Evolutionary conservation across 2,797 vertebrate genomes (phyloP).

Genomic region (Numenius phaeopus): DNA sequence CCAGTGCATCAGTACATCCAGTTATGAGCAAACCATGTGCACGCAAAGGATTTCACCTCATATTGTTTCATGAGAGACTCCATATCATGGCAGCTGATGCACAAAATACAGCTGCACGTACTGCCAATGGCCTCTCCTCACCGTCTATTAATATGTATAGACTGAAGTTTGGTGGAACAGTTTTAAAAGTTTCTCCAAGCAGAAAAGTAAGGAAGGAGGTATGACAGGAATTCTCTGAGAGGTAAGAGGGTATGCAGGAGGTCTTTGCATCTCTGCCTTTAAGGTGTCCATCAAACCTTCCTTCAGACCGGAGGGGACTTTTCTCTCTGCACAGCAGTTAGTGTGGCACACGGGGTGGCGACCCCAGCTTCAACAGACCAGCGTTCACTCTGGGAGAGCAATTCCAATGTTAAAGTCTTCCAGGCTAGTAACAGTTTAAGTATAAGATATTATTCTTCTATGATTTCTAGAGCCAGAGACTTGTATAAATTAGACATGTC

Average conservation of each 20-base stretch:
- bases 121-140: not conserved
- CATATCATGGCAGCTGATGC: not conserved
- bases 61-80: not conserved
- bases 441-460: not conserved
- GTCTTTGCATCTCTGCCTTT: not conserved
- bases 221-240: not conserved
- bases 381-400: not conserved
- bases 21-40: not conserved
- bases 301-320: not conserved
- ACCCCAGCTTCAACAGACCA: not conserved
- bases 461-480: conserved; percentile 36
- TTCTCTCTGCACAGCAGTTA: not conserved
- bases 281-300: not conserved
- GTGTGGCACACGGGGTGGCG: rapidly evolving
- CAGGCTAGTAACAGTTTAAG: not conserved
- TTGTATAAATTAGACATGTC: conserved; percentile 49
- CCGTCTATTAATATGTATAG: not conserved
- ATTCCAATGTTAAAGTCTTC: not conserved
- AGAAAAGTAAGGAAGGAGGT: not conserved
- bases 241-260: not conserved
- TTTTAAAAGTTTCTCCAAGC: not conserved
- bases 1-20: not conserved
- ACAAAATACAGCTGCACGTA: not conserved
- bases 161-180: not conserved
- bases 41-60: not conserved